phyloP scores from a whole-genome alignment of 2,797 vertebrate genomes.

The Aeoliscus strigatus region DNA sequence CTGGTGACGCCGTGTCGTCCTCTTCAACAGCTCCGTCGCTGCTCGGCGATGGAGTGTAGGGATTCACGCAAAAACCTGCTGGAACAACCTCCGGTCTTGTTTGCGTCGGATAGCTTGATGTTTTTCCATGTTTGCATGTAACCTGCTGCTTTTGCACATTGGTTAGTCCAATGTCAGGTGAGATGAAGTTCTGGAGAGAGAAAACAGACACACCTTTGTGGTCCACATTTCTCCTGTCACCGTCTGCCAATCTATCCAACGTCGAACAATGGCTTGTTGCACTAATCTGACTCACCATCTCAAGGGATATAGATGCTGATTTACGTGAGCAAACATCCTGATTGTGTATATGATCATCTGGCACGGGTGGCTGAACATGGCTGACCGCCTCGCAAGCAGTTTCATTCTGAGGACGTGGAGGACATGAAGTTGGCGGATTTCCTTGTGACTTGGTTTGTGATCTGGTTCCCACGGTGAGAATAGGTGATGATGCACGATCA shows the following conservation, averaged over 20 bases:
- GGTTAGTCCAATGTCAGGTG: too few relatives aligned
- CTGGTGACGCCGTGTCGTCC: slow-evolving; percentile 64
- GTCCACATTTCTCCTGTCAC: slow-evolving; percentile 16
- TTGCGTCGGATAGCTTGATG: slow-evolving; percentile 4
- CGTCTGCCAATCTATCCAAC: slow-evolving; percentile 16
- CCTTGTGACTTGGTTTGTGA: slow-evolving; percentile 39
- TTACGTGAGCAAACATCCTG: slow-evolving; percentile 30
- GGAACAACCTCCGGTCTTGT: slow-evolving; percentile 16
- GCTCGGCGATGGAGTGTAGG: slow-evolving; percentile 29
- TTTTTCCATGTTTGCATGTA: slow-evolving; percentile 15
- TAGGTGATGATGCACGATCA: slow-evolving; percentile 92
- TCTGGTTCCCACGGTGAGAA: slow-evolving; percentile 79
- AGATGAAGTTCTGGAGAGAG: too few relatives aligned
- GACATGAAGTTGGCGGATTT: slow-evolving; percentile 33
- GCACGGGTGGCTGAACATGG: slow-evolving; percentile 12
- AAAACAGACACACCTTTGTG: too few relatives aligned
- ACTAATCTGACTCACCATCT: slow-evolving; percentile 49
- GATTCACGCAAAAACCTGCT: slow-evolving; percentile 24
- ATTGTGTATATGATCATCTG: slow-evolving; percentile 11
- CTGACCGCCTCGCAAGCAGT: slow-evolving; percentile 31
- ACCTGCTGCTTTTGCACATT: slow-evolving; percentile 13
- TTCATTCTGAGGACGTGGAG: slow-evolving; percentile 29
- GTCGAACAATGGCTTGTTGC: slow-evolving; percentile 26
- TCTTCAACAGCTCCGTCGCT: slow-evolving; percentile 49
- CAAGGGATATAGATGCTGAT: slow-evolving; percentile 48